Evolutionary conservation across 2,113 vertebrate species (phyloP), one percentile per base, ranked within the genome.

Genomic region (Antennarius striatus): DNA sequence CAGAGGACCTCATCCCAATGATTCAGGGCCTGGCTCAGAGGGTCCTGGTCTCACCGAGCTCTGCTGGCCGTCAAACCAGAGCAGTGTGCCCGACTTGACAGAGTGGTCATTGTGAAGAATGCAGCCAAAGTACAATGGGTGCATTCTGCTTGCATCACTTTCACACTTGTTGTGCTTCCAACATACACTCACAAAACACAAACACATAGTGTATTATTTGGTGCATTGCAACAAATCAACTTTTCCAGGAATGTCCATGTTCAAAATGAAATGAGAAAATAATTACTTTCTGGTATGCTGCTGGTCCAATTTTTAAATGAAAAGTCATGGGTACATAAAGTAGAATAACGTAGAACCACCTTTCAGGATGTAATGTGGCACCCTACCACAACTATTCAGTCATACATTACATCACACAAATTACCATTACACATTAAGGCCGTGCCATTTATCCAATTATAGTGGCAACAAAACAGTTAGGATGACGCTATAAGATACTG

Each of bases 11-110:
- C 75, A 63, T 67, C 68, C 73, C 62, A 40, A 68, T 67, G 75
- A 74, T 82, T 67, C 56, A 46, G 71, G 80, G 80, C 80, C 82
- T 83, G 84, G 82, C 84, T 89, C 80, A 80, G 56, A 58, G 73
- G 71, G 71, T 65, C 76, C 28, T 4, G 30, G 80, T 78, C 75
- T 63, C 47, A 55, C 54, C 15, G 3, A 46, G 46, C 80, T 76
- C 74, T 61, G 76, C 81, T 86, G 77, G 75, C 83, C 67, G 82
- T 85, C 78, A 73, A 39, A 66, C 46, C 64, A 28, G 46, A 64
- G 68, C 63, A 49, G 43, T 13, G 69, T 49, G 74, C 71, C 74
- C 28, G 53, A 59, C 68, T 49, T 57, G 55, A 86, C 82, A 75
- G 69, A 78, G 73, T 65, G 65, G 65, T 51, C 70, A 70, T 68